Evolutionary conservation across 2,113 vertebrate genomes (phyloP), one percentile per base, ranked within the genome.

Genomic region (Myrmophylax atrothorax): DNA sequence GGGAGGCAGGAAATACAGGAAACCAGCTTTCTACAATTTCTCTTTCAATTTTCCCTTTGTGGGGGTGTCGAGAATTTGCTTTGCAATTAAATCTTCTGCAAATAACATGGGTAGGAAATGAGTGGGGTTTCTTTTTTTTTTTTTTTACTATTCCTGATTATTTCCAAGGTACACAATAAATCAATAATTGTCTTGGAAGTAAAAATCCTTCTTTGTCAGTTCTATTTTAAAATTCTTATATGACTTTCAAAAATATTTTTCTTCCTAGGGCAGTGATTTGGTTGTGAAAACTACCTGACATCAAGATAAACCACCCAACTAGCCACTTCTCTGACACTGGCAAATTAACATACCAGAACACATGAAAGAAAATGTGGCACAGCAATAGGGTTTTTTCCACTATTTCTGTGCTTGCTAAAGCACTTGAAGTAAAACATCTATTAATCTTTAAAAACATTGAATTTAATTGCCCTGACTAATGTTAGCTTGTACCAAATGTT

Each of bases 381-480:
- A 86, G 60, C 11, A 84, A 86, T 56, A 63, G 6, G 6, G 37
- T 76, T 92, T 84, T 96, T 76, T 28, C 40, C 97, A 79, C 92
- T 87, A 92, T 97, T 97, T 97, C 97, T 96, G 86, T 93, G 52
- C 91, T 97, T 97, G 96, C 93, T 97, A 96, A 96, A 97, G 95
- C 90, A 97, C 83, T 98, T 97, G 86, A 98, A 97, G 96, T 96
- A 98, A 98, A 98, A 96, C 95, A 97, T 97, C 97, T 97, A 98
- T 98, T 98, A 98, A 98, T 98, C 96, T 98, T 98, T 97, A 78
- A 98, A 98, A 97, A 98, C 94, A 98, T 95, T 97, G 93, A 94
- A 98, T 98, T 97, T 98, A 98, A 98, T 98, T 98, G 97, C 95
- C 97, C 97, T 98, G 97, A 97, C 97, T 98, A 98, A 98, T 97